phyloP scores from a whole-genome alignment of 1,140 invertebrate genomes.

The Bilobella aurantiaca region DNA sequence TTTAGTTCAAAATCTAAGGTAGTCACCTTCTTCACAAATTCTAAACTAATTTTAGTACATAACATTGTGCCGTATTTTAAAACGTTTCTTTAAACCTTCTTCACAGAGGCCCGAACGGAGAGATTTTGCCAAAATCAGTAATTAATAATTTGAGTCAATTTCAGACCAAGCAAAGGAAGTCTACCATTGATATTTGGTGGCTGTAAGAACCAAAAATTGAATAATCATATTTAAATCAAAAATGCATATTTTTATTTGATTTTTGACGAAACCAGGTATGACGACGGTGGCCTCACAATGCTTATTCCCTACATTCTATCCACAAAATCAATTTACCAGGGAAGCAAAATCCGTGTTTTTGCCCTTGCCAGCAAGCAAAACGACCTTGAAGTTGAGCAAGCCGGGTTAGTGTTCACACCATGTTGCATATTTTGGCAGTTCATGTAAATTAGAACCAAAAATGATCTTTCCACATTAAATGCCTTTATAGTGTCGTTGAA shows the following conservation, averaged over 20 bases:
- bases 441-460: neutral
- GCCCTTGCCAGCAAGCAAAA: slow-evolving; percentile 46
- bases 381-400: slow-evolving; percentile 46
- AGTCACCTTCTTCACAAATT: too few species aligned
- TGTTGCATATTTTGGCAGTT: neutral
- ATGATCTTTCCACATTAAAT: too few species aligned
- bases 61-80: neutral
- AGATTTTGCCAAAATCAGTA: slow-evolving; percentile 34
- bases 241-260: too few species aligned
- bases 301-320: slow-evolving; percentile 50
- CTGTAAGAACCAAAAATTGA: slow-evolving; percentile 23
- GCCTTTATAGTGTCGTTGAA: too few species aligned
- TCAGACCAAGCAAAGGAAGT: slow-evolving; percentile 46
- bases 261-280: slow-evolving; percentile 27
- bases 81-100: neutral
- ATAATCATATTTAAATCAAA: neutral
- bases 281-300: slow-evolving; percentile 42
- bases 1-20: neutral
- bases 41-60: neutral
- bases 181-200: slow-evolving; percentile 54
- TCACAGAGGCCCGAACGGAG: slow-evolving; percentile 35
- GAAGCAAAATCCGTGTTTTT: slow-evolving; percentile 50
- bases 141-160: slow-evolving; percentile 50
- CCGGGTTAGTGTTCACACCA: slow-evolving; percentile 40
- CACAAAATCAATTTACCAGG: slow-evolving; percentile 43